Base-by-base conservation (phyloP, 2,888 invertebrate species). In the Choristoneura rosaceana region DNA sequence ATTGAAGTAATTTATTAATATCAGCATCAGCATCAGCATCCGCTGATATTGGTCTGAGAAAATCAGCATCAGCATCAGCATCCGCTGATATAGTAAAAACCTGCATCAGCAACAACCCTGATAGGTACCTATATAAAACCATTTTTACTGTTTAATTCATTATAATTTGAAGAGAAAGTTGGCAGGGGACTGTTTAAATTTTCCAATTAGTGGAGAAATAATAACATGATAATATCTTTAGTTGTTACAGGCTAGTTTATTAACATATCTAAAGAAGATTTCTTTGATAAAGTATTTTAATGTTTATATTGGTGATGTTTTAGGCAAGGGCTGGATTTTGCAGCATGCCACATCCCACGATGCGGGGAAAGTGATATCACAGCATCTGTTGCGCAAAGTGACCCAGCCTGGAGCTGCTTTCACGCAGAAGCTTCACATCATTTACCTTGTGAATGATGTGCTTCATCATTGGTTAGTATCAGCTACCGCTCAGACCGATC, bases 391-490 rank as follows among this genome's bases (percentile, higher is more conserved):
- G 77, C 96, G 97, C 92, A 98, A 98, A 97, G 95, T 95, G 84
- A 95, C 95, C 73, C 93, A 95, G 84, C 89, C 92, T 63, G 95
- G 95, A 55, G 96, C 97, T 68, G 95, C 96, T 63, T 99, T 99
- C 95, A 96, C 97, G 79, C 97, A 98, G 93, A 97, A 99, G 91
- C 96, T 99, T 73, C 99, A 99, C 95, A 96, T 99, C 90, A 98
- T 99, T 89, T 99, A 99, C 95, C 96, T 99, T 85, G 98, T 99
- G 83, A 99, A 99, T 95, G 99, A 99, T 95, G 97, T 99, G 76
- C 95, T 99, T 69, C 99, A 99, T 93, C 99, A 99, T 94, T 98
- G 98, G 98, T 98, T 96, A 96, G 96, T 96, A 89, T 78, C 25
- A 50, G 64, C 33, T 63, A 55, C 33, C 14, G 15, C 66, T 66